A percentile compares a stretch with the other conserved stretches of the same genome.
Evolutionary conservation across 2,888 invertebrate species (phyloP).

Genomic region (Nectonema munidae): DNA sequence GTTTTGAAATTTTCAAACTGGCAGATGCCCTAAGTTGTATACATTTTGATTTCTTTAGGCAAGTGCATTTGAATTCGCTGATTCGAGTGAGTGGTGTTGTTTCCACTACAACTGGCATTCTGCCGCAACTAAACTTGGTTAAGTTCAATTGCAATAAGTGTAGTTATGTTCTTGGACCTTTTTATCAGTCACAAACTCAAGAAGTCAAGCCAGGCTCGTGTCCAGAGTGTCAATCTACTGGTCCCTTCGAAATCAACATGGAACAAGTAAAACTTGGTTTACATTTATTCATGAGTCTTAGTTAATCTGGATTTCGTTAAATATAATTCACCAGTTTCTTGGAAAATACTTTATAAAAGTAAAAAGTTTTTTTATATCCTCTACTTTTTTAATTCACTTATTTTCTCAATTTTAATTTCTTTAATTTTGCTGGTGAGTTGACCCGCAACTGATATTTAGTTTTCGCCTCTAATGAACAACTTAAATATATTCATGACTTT

Average conservation of each 20-base stretch:
- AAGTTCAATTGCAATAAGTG: constrained; percentile 92
- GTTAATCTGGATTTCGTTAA: background rate
- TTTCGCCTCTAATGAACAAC: too few species aligned
- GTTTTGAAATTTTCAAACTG: too few species aligned
- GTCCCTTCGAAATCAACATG: constrained; percentile 91
- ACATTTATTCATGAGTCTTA: background rate
- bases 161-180: constrained; percentile 70
- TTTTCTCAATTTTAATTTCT: too few species aligned
- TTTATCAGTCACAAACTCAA: constrained; percentile 53
- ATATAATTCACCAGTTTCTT: too few species aligned
- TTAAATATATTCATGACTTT: too few species aligned
- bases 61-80: constrained; percentile 48
- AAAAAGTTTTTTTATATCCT: background rate
- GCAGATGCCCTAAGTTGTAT: too few species aligned
- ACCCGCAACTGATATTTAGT: too few species aligned
- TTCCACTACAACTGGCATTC: constrained; percentile 62
- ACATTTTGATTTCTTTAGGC: constrained; percentile 23
- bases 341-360: too few species aligned
- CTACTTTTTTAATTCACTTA: constrained; percentile 11
- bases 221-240: constrained; percentile 78
- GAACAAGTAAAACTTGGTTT: constrained; percentile 30
- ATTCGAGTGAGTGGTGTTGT: constrained; percentile 74
- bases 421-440: too few species aligned
- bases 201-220: constrained; percentile 85
- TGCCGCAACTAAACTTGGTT: constrained; percentile 71